A percentile compares a stretch with the other conserved stretches of the same genome.
Evolutionary conservation across 2,113 vertebrate genomes (phyloP).

Genomic region (Megaleporinus macrocephalus): DNA sequence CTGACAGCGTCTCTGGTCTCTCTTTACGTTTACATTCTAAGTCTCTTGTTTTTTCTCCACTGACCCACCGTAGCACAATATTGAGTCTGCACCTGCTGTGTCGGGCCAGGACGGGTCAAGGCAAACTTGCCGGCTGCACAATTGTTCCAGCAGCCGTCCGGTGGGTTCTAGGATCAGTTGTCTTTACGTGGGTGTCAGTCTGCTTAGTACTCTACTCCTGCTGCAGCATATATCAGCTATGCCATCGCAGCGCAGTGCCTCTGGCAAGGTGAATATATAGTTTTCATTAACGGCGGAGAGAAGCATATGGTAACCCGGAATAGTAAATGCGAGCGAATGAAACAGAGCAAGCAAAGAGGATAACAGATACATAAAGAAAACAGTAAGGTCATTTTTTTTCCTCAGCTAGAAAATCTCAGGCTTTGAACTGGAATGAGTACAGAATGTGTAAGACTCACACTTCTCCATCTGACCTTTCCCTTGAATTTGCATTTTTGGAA

Average conservation of each 20-base stretch:
- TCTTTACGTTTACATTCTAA: no score
- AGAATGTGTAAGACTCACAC: no score
- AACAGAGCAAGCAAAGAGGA: conserved; percentile 8
- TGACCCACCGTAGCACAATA: neutral
- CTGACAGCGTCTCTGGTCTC: neutral
- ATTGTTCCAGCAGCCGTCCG: neutral
- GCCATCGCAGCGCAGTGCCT: conserved; percentile 27
- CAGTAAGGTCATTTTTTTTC: neutral
- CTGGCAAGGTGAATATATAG: conserved; percentile 45
- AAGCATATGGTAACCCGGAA: conserved; percentile 33
- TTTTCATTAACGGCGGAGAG: conserved; percentile 38
- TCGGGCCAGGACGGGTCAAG: conserved; percentile 4
- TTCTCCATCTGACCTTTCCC: neutral
- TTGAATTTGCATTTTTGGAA: conserved; percentile 1
- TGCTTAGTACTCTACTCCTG: neutral
- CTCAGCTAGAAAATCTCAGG: neutral
- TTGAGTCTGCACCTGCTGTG: neutral
- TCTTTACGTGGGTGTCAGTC: conserved; percentile 30
- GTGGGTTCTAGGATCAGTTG: conserved; percentile 25
- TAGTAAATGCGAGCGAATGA: conserved; percentile 4
- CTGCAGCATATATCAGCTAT: conserved; percentile 36
- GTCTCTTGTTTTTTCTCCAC: neutral
- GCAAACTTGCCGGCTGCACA: neutral
- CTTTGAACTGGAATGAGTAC: neutral
- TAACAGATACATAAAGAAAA: conserved; percentile 1